Conservation (phyloP, 2,797 vertebrate genomes). For the Gymnoscopelus microlampas region DNA sequence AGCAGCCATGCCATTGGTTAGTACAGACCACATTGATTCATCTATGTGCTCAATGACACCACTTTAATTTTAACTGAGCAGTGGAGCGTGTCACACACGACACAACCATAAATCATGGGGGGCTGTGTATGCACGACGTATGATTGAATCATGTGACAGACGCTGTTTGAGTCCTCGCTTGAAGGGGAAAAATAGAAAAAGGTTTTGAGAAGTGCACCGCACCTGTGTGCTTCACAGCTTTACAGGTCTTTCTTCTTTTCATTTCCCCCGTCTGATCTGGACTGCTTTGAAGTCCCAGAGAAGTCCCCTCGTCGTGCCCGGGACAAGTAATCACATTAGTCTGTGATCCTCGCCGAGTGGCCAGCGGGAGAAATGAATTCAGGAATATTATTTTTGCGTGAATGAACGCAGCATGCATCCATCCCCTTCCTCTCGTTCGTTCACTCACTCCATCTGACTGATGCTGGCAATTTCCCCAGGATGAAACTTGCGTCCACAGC, state of each 20-base stretch:
- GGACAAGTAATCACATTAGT: constrained; percentile 82
- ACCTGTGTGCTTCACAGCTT: constrained; percentile 62
- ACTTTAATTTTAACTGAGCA: constrained; percentile 23
- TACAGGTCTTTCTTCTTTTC: constrained; percentile 32
- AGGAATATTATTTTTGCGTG: constrained; percentile 74
- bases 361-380: constrained; percentile 77
- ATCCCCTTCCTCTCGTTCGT: constrained; percentile 50
- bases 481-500: constrained; percentile 67
- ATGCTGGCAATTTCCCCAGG: constrained; percentile 80
- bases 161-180: constrained; percentile 28
- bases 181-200: constrained; percentile 27
- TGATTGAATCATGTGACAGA: constrained; percentile 14
- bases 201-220: constrained; percentile 41
- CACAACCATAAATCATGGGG: constrained; percentile 32
- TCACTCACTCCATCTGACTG: constrained; percentile 73
- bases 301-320: constrained; percentile 59
- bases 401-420: constrained; percentile 59
- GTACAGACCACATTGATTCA: constrained; percentile 24
- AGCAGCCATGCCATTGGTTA: not conserved
- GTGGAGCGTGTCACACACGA: constrained; percentile 19
- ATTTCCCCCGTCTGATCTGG: constrained; percentile 63
- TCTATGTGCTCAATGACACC: constrained; percentile 34
- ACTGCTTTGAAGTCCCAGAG: constrained; percentile 79
- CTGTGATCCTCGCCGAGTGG: constrained; percentile 73
- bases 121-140: not conserved